Conservation (phyloP, 1,140 invertebrate species). For the Tigriopus japonicus region DNA sequence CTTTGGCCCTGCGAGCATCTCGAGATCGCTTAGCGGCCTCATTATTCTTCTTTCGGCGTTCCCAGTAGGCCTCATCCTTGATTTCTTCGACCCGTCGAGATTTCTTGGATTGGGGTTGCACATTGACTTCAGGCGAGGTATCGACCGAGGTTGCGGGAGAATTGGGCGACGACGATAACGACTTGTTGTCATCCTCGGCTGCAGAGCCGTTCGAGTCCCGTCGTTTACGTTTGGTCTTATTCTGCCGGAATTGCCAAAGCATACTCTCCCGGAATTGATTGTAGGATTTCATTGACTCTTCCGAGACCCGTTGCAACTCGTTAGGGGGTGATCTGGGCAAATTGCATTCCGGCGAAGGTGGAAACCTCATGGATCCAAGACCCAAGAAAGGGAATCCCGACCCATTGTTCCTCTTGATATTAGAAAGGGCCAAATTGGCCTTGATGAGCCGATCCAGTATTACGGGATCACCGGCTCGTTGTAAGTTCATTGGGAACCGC, state of each 20-base stretch:
- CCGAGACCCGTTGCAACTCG: neutral
- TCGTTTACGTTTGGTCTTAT: neutral
- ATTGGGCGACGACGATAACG: neutral
- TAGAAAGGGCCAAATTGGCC: too few relatives aligned
- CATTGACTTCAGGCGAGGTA: neutral
- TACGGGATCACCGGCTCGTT: too few relatives aligned
- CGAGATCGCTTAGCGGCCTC: constrained; percentile 83
- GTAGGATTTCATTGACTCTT: neutral
- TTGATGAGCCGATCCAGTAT: too few relatives aligned
- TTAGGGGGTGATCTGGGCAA: too few relatives aligned
- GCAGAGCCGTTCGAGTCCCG: neutral
- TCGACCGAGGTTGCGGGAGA: neutral
- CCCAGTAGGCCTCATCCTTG: constrained; percentile 67
- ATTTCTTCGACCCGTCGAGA: neutral
- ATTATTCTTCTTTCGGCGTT: constrained; percentile 76
- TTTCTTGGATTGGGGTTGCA: neutral
- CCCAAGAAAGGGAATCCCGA: too few relatives aligned
- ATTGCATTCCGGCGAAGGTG: too few relatives aligned
- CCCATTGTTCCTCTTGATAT: too few relatives aligned
- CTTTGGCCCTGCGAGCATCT: constrained; percentile 67
- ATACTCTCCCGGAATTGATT: neutral
- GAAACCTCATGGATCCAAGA: too few relatives aligned
- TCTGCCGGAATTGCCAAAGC: neutral
- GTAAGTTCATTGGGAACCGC: too few relatives aligned
- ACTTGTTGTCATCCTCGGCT: neutral